Percentiles rank a stretch among this genome's conserved stretches.
Evolutionary conservation across 1,140 invertebrate species (phyloP).

Genomic region (Anthonomus grandis): DNA sequence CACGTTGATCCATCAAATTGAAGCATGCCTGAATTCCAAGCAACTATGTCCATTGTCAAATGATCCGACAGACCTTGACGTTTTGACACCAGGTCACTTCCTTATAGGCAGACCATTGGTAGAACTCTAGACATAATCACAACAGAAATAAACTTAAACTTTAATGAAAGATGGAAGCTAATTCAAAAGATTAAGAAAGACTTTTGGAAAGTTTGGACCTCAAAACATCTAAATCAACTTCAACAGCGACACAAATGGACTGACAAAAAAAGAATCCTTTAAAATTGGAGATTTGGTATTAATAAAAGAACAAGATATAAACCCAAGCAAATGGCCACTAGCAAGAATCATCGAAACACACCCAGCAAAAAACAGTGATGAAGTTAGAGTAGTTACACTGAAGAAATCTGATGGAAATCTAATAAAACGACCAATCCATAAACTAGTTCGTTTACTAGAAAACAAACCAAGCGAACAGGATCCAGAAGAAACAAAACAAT

Average conservation of each 20-base stretch:
- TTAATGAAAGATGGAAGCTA: slow-evolving; percentile 28
- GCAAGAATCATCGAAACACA: slow-evolving; percentile 21
- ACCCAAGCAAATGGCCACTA: slow-evolving; percentile 41
- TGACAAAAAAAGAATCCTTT: background rate
- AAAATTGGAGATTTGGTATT: slow-evolving; percentile 37
- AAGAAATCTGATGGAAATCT: background rate
- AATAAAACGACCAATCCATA: background rate
- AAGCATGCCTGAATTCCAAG: slow-evolving; percentile 39
- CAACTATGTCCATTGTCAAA: slow-evolving; percentile 23
- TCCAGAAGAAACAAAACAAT: background rate
- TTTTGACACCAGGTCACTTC: slow-evolving; percentile 43
- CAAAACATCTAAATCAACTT: slow-evolving; percentile 32
- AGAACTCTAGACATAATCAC: slow-evolving; percentile 37
- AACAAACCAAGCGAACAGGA: background rate
- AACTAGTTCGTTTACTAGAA: background rate
- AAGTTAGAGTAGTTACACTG: background rate
- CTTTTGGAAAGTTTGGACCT: slow-evolving; percentile 34
- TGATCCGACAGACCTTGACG: slow-evolving; percentile 33
- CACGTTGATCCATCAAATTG: slow-evolving; percentile 33
- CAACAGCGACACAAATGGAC: slow-evolving; percentile 32
- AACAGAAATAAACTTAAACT: slow-evolving; percentile 23
- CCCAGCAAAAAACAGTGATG: too few species aligned
- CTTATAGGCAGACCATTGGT: slow-evolving; percentile 37
- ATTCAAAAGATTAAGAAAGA: slow-evolving; percentile 30
- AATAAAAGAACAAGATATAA: slow-evolving; percentile 41